Evolutionary conservation across 2,797 vertebrate species (phyloP).

Genomic region (Halcyon badia): DNA sequence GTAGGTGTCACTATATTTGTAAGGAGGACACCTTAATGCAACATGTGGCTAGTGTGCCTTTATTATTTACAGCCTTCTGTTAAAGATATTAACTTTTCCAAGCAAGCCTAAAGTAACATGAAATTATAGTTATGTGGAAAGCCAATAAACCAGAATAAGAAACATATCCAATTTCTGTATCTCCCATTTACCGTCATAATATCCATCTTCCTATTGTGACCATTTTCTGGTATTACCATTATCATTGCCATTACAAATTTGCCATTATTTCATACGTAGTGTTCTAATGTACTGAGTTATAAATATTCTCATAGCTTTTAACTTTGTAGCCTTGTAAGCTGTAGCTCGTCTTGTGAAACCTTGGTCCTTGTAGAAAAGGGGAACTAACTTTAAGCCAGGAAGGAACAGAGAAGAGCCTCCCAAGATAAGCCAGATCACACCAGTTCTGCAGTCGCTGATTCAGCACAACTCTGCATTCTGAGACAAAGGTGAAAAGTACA

Average conservation of each 20-base stretch:
- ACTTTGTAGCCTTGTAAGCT: too few relatives aligned
- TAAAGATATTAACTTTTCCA: not conserved
- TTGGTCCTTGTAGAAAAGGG: too few relatives aligned
- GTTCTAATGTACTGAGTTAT: not conserved
- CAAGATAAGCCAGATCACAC: too few relatives aligned
- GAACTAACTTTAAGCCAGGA: too few relatives aligned
- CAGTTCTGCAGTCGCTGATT: too few relatives aligned
- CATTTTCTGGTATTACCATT: not conserved
- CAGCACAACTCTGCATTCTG: too few relatives aligned
- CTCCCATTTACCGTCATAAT: not conserved
- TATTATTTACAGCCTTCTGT: not conserved
- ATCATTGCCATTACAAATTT: not conserved
- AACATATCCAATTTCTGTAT: not conserved
- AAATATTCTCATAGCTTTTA: too few relatives aligned
- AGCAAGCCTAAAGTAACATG: not conserved
- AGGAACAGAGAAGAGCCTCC: too few relatives aligned
- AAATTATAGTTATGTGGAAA: not conserved
- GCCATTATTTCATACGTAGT: not conserved
- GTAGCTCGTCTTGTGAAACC: too few relatives aligned
- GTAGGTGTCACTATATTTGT: not conserved
- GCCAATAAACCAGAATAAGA: not conserved
- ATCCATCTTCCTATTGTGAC: not conserved
- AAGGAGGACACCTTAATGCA: not conserved
- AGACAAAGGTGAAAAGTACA: too few relatives aligned
- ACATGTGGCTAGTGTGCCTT: not conserved